Percentiles rank a stretch among this genome's conserved stretches.
These are phyloP conservation scores for Syritta pipiens DNA, from an alignment of 2,888 invertebrate species.

Conservation along the genomic window DNA sequence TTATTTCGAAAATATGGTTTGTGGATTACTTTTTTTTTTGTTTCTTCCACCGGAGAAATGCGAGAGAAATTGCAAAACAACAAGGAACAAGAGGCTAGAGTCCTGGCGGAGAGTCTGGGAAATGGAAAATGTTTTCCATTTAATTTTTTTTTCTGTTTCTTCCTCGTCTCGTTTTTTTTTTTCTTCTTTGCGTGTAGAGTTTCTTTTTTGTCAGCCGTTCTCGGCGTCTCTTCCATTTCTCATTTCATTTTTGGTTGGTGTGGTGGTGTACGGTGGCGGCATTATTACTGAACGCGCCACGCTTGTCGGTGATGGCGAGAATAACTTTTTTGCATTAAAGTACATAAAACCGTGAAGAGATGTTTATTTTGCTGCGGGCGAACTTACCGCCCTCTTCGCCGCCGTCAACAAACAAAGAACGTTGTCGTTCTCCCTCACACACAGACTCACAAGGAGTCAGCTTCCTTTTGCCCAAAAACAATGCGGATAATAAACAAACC, in stretches of 20 bases:
- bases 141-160: neutral
- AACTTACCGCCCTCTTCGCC: slow-evolving; percentile 46
- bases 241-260: slow-evolving; percentile 36
- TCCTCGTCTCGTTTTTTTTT: neutral
- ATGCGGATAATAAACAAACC: slow-evolving; percentile 33
- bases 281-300: slow-evolving; percentile 4
- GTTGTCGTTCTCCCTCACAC: neutral
- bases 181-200: neutral
- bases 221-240: slow-evolving; percentile 20
- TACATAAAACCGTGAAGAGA: slow-evolving; percentile 37
- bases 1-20: slow-evolving; percentile 57
- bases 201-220: too few species aligned
- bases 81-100: neutral
- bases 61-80: slow-evolving; percentile 32
- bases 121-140: slow-evolving; percentile 54
- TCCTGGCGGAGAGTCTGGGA: neutral
- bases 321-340: slow-evolving; percentile 47
- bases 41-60: slow-evolving; percentile 31
- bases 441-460: slow-evolving; percentile 27
- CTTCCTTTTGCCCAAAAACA: slow-evolving; percentile 30
- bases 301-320: slow-evolving; percentile 1
- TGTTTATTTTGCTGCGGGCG: slow-evolving; percentile 54
- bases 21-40: slow-evolving; percentile 51
- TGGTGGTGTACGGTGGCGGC: slow-evolving; percentile 8
- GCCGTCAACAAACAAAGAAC: slow-evolving; percentile 51